phyloP scores from a whole-genome alignment of 2,888 invertebrate genomes.

The Megaustenia siamemsis region DNA sequence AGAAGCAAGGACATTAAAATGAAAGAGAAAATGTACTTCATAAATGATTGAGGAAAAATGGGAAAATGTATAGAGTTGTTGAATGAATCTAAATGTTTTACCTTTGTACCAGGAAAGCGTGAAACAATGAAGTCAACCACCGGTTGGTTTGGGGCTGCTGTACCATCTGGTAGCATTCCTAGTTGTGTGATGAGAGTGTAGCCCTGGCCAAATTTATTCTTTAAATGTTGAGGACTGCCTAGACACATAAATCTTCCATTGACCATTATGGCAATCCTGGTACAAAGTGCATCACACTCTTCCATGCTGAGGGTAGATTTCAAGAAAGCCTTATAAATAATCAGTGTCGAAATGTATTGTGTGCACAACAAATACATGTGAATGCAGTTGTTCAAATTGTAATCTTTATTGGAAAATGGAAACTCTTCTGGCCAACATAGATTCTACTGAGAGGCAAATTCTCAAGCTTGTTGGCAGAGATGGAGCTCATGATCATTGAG shows the following conservation, averaged over 20 bases:
- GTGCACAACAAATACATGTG: neutral
- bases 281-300: constrained; percentile 80
- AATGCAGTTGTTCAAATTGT: too few relatives aligned
- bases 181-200: constrained; percentile 83
- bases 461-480: too few relatives aligned
- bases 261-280: constrained; percentile 81
- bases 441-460: too few relatives aligned
- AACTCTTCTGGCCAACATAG: too few relatives aligned
- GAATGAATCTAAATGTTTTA: neutral
- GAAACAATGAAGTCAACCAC: constrained; percentile 38
- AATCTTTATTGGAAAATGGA: too few relatives aligned
- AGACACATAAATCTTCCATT: constrained; percentile 80
- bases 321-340: neutral
- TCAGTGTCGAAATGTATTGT: neutral
- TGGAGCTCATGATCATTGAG: too few relatives aligned
- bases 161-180: constrained; percentile 45
- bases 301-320: constrained; percentile 74
- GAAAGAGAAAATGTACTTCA: too few relatives aligned
- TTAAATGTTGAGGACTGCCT: constrained; percentile 80
- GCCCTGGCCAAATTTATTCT: constrained; percentile 84
- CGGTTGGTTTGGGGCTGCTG: constrained; percentile 40
- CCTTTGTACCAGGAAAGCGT: constrained; percentile 48
- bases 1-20: neutral
- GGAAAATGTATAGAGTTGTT: too few relatives aligned
- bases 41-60: too few relatives aligned